Evolutionary conservation across 23 tunicate species (phyloP), one percentile per base, ranked within the genome.

Genomic region (Aplidium turbinatum): DNA sequence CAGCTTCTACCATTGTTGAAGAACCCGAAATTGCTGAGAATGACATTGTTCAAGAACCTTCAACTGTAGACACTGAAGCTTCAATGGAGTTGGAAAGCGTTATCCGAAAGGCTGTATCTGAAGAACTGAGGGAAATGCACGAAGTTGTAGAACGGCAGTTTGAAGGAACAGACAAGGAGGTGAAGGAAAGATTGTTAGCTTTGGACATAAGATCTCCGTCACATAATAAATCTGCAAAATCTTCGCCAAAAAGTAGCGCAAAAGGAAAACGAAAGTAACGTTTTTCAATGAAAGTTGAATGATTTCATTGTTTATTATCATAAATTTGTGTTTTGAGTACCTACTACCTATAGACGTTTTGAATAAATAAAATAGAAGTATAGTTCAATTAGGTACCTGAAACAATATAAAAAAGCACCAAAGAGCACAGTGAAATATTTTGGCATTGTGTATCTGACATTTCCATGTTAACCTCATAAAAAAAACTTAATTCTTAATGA

Each of bases 71-170:
- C 7, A n/a, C 27, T 22, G 75, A 78, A 52, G 66, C 19, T 19
- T 1, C 53, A 13, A 69, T 67, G 16, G 97, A 91, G 46, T 39
- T 91, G 61, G 97, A 91, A 66, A 63, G 18, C 0, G 55, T 91
- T 19, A 80, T 91, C 1, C 79, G 87, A 22, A 84, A 91, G 76
- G 97, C 97, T 9, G 91, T 91, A 4, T 18, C 78, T 20, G 70
- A 57, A 4, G 86, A 91, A 35, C 30, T 91, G 31, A 84, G 79
- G 38, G 75, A 79, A 60, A 84, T 91, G 87, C 87, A 91, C 7
- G 66, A 54, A n/a, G 63, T 54, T 45, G 97, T 91, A 0, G 97
- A 91, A 33, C 72, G 58, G 48, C 97, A 91, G 47, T 66, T 91
- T 4, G 91, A 79, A 32, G 91, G 79, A 47, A 75, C 91, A 2